These are phyloP conservation scores for Pseudeuparius sepicola DNA, from an alignment of 2,888 invertebrate species.

Conservation along the genomic window DNA sequence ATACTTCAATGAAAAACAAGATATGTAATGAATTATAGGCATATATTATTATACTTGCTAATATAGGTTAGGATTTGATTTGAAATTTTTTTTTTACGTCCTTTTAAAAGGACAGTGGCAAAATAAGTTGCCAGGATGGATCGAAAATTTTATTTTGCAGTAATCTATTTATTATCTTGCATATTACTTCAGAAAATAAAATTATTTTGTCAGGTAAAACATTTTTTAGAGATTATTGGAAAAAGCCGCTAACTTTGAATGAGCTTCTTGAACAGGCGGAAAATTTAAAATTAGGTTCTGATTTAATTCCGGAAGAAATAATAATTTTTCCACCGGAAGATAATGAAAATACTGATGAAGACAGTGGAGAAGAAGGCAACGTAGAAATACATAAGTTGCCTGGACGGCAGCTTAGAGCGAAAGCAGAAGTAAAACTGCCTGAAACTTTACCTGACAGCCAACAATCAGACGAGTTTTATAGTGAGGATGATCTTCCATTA, in stretches of 20 bases:
- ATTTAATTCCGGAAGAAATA: slow-evolving; percentile 11
- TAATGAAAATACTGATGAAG: slow-evolving; percentile 9
- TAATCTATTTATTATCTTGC: too few relatives aligned
- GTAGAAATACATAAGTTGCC: slow-evolving; percentile 4
- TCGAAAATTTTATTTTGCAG: too few relatives aligned
- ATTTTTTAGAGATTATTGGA: slow-evolving; percentile 10
- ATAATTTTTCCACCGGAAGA: slow-evolving; percentile 14
- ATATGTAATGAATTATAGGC: not conserved
- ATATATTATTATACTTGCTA: too few relatives aligned
- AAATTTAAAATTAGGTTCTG: slow-evolving; percentile 1
- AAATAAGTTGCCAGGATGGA: too few relatives aligned
- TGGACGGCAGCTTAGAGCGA: slow-evolving; percentile 6
- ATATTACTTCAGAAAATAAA: too few relatives aligned
- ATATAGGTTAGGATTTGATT: too few relatives aligned
- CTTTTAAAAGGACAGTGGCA: slow-evolving; percentile 6
- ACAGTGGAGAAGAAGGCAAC: slow-evolving; percentile 7
- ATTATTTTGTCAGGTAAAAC: too few relatives aligned
- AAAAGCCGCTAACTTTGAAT: slow-evolving; percentile 9
- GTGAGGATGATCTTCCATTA: slow-evolving; percentile 4
- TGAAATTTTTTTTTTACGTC: too few relatives aligned
- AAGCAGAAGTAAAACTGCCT: slow-evolving; percentile 2
- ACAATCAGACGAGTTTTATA: too few relatives aligned
- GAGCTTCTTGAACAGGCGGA: slow-evolving; percentile 10
- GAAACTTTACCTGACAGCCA: not conserved
- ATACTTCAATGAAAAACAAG: not conserved